phyloP scores from a whole-genome alignment of 2,797 vertebrate genomes.

The Picus viridis region DNA sequence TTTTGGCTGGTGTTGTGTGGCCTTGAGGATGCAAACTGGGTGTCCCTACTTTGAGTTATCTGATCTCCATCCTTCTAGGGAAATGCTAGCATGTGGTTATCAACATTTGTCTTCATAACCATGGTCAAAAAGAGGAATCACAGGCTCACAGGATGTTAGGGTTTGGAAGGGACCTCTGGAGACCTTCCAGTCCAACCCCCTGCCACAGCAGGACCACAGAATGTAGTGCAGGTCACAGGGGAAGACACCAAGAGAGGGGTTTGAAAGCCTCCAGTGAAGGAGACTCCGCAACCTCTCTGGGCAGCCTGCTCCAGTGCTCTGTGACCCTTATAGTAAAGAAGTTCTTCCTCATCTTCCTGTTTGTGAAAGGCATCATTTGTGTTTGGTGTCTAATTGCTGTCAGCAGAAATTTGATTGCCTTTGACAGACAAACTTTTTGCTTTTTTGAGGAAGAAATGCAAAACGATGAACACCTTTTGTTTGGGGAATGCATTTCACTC shows the following conservation, averaged over 20 bases:
- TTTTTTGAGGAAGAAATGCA: neutral
- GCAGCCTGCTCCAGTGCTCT: too few relatives aligned
- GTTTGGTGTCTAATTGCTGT: neutral
- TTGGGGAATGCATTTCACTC: neutral
- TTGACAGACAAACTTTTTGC: neutral
- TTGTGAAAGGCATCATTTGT: neutral
- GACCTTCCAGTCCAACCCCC: too few relatives aligned
- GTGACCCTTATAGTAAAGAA: too few relatives aligned
- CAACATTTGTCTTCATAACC: neutral
- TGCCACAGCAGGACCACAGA: too few relatives aligned
- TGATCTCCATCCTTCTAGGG: neutral
- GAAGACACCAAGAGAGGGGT: too few relatives aligned
- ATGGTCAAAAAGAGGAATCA: neutral
- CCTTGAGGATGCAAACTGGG: neutral
- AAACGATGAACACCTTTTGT: neutral
- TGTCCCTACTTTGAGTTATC: neutral
- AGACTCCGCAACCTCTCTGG: too few relatives aligned
- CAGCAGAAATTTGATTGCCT: neutral
- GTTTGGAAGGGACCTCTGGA: too few relatives aligned
- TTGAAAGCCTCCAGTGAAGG: too few relatives aligned
- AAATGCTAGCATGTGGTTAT: neutral
- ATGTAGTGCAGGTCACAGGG: too few relatives aligned
- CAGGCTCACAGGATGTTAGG: too few relatives aligned
- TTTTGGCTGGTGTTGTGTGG: fast-evolving
- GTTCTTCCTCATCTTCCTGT: neutral